Percentiles rank a stretch among this genome's conserved stretches.
Conservation (phyloP, 2,888 invertebrate species). For the Serripes groenlandicus region DNA sequence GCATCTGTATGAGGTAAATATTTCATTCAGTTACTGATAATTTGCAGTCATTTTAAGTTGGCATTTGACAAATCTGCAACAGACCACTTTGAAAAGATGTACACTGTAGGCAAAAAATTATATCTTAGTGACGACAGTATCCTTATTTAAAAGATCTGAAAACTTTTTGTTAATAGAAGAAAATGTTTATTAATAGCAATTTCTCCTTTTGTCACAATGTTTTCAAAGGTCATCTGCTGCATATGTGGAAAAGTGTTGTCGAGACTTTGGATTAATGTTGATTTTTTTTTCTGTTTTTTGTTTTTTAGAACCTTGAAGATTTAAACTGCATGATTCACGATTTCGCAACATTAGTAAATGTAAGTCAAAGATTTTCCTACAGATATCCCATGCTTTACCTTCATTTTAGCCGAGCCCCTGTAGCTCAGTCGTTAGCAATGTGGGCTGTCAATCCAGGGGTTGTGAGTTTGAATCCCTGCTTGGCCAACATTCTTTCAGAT, state of each 20-base stretch:
- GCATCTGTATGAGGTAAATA: too few species aligned
- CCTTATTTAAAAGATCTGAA: background rate
- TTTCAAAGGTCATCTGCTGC: background rate
- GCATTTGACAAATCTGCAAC: background rate
- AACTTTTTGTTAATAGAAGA: background rate
- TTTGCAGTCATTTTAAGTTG: background rate
- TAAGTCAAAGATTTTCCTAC: too few species aligned
- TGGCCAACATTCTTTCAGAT: too few species aligned
- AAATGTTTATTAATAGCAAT: background rate
- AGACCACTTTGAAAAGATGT: background rate
- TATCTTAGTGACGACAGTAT: background rate
- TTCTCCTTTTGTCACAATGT: constrained; percentile 4
- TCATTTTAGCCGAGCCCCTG: too few species aligned
- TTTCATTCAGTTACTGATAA: too few species aligned
- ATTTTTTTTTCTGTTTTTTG: background rate
- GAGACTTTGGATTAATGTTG: too few species aligned
- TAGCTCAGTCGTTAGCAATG: too few species aligned
- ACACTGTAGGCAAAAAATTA: background rate
- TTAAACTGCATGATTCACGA: constrained; percentile 80
- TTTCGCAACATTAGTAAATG: constrained; percentile 78
- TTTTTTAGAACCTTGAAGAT: constrained; percentile 79
- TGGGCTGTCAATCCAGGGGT: too few species aligned
- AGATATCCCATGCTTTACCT: too few species aligned
- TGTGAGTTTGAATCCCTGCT: too few species aligned
- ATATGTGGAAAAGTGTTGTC: background rate